Evolutionary conservation across 2,797 vertebrate genomes (phyloP).

Genomic region (Synaphobranchus kaupii): DNA sequence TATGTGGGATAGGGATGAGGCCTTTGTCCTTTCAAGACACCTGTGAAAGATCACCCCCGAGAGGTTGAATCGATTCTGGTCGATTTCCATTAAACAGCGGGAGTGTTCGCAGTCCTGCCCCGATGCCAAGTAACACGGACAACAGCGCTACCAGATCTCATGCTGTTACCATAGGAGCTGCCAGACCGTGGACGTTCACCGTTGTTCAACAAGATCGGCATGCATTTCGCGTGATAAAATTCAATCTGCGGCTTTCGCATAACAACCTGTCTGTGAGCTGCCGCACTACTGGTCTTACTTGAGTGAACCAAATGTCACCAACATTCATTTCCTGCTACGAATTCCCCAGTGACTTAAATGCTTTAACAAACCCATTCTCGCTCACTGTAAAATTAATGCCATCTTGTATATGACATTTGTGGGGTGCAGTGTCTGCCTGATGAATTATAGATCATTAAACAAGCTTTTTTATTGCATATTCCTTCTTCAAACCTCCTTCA

Average conservation of each 20-base stretch:
- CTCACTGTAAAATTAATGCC: constrained; percentile 44
- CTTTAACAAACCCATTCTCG: not conserved
- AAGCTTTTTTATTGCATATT: constrained; percentile 10
- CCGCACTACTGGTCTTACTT: constrained; percentile 63
- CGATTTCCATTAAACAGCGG: not conserved
- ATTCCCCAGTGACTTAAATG: constrained; percentile 54
- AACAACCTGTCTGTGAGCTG: constrained; percentile 65
- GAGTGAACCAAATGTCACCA: constrained; percentile 68
- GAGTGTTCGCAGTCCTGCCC: not conserved
- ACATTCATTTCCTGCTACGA: constrained; percentile 57
- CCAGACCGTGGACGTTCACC: not conserved
- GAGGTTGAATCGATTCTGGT: not conserved
- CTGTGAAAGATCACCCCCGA: not conserved
- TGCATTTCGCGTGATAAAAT: constrained; percentile 72
- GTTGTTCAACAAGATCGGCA: constrained; percentile 62
- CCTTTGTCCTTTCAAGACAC: not conserved
- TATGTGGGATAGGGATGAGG: not conserved
- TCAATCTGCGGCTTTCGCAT: constrained; percentile 68
- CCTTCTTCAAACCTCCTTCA: not conserved
- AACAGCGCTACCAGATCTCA: not conserved
- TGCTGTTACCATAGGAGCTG: not conserved
- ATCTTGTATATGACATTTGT: constrained; percentile 24
- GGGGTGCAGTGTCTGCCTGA: constrained; percentile 8
- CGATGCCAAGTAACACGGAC: not conserved
- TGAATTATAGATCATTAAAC: constrained; percentile 24